phyloP scores from a whole-genome alignment of 1,140 invertebrate genomes.

The Hylaeus volcanicus region DNA sequence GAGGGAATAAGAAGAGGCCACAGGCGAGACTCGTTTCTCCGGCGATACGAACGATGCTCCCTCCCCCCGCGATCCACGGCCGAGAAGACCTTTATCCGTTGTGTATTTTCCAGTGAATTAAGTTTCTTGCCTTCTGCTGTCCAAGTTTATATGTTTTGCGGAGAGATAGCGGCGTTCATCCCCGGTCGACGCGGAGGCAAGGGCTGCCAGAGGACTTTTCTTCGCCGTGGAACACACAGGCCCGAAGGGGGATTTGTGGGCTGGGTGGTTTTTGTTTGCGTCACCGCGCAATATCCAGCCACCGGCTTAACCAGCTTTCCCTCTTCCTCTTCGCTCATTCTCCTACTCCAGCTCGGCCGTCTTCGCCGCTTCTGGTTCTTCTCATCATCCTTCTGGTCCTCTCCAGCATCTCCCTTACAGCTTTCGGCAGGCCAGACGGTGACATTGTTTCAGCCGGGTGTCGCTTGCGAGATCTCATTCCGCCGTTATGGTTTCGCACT shows the following conservation, averaged over 20 bases:
- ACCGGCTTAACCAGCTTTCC: slow-evolving; percentile 52
- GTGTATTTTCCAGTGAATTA: slow-evolving; percentile 72
- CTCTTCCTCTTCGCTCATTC: background rate
- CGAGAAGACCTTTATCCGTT: slow-evolving; percentile 68
- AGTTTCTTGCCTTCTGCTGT: slow-evolving; percentile 69
- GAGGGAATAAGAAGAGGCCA: background rate
- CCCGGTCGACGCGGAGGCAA: slow-evolving; percentile 43
- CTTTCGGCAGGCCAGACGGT: slow-evolving; percentile 30
- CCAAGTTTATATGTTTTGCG: slow-evolving; percentile 70
- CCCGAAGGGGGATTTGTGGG: slow-evolving; percentile 11
- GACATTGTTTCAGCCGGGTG: slow-evolving; percentile 40
- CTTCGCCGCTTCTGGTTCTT: slow-evolving; percentile 26
- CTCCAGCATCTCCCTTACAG: slow-evolving; percentile 21
- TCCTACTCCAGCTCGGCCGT: slow-evolving; percentile 1
- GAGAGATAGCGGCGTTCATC: slow-evolving; percentile 63
- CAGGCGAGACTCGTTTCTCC: slow-evolving; percentile 8
- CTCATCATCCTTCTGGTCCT: slow-evolving; percentile 15
- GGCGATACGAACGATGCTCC: slow-evolving; percentile 25
- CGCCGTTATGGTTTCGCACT: slow-evolving; percentile 50
- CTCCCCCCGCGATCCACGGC: background rate
- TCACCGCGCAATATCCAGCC: slow-evolving; percentile 65
- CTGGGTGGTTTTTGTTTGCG: slow-evolving; percentile 69
- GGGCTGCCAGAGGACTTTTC: slow-evolving; percentile 44
- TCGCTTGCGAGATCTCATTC: slow-evolving; percentile 49
- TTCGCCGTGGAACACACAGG: slow-evolving; percentile 6